Evolutionary conservation across 2,113 vertebrate genomes (phyloP), one percentile per base, ranked within the genome.

Genomic region (Chitala chitala): DNA sequence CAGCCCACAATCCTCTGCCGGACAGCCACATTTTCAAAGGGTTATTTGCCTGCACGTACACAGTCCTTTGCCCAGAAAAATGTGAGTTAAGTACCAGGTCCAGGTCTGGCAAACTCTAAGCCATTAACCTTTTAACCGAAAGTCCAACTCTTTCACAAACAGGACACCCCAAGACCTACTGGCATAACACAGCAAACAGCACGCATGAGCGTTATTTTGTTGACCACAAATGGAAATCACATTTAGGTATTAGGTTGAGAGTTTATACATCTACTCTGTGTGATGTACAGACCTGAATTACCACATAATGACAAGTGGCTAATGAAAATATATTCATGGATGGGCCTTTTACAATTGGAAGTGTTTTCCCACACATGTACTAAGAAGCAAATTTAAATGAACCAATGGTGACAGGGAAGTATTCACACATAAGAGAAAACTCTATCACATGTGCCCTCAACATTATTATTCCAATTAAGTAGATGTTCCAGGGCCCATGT

Each of bases 61-160:
- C n/a, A n/a, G n/a, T n/a, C n/a, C n/a, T n/a, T n/a, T n/a, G n/a
- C n/a, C n/a, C n/a, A n/a, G n/a, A n/a, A n/a, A n/a, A n/a, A n/a
- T n/a, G n/a, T n/a, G n/a, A n/a, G n/a, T n/a, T n/a, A n/a, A n/a
- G n/a, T n/a, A n/a, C n/a, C n/a, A n/a, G n/a, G n/a, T n/a, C n/a
- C n/a, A n/a, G n/a, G n/a, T n/a, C n/a, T n/a, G n/a, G n/a, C n/a
- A n/a, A n/a, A n/a, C n/a, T n/a, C n/a, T 15, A 70, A 33, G 46
- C 48, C 17, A 63, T 63, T 36, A 63, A 20, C 17, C n/a, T 38
- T 63, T 63, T 15, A n/a, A n/a, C n/a, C n/a, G n/a, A n/a, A 36
- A 33, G 38, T 63, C 38, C 33, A 63, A 63, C 59, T 20, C 59
- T 63, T 63, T 3, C 59, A 63, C 38, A 63, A 38, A 63, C 59